Conservation (phyloP, 2,797 vertebrate species). For the Sebastiscus albofasciatus region DNA sequence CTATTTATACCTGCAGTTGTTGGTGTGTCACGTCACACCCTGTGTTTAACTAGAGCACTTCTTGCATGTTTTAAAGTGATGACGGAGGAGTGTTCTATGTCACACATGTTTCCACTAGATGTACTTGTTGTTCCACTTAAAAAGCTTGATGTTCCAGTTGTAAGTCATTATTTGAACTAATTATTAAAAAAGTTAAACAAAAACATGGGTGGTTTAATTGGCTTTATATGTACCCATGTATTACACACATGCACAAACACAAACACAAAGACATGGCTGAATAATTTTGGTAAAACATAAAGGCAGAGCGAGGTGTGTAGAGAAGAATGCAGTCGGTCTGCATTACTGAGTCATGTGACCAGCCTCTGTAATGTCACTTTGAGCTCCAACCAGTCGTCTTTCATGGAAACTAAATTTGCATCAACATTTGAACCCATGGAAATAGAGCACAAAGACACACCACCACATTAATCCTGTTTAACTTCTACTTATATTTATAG, state of each 20-base stretch:
- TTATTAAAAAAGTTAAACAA: not conserved
- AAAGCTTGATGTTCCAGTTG: not conserved
- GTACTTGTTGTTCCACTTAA: conserved; percentile 35
- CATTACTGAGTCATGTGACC: conserved; percentile 39
- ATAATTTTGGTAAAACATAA: conserved; percentile 13
- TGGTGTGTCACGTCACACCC: not conserved
- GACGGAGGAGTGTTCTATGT: not conserved
- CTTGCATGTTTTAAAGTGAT: not conserved
- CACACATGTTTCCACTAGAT: conserved; percentile 15
- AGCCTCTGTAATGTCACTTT: not conserved
- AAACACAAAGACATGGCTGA: not conserved
- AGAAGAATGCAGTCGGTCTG: conserved; percentile 60
- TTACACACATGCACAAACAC: not conserved
- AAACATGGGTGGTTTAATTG: not conserved
- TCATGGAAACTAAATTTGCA: not conserved
- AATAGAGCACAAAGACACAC: not conserved
- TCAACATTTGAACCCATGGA: not conserved
- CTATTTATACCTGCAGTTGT: conserved; percentile 48
- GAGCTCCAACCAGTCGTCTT: not conserved
- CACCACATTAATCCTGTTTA: not conserved
- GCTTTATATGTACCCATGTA: not conserved
- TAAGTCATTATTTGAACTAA: not conserved
- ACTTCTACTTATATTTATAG: not conserved
- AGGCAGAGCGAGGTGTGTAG: conserved; percentile 17
- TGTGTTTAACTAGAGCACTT: conserved; percentile 2